Conservation (phyloP, 2,888 invertebrate genomes). For the Nymphalis polychloros region DNA sequence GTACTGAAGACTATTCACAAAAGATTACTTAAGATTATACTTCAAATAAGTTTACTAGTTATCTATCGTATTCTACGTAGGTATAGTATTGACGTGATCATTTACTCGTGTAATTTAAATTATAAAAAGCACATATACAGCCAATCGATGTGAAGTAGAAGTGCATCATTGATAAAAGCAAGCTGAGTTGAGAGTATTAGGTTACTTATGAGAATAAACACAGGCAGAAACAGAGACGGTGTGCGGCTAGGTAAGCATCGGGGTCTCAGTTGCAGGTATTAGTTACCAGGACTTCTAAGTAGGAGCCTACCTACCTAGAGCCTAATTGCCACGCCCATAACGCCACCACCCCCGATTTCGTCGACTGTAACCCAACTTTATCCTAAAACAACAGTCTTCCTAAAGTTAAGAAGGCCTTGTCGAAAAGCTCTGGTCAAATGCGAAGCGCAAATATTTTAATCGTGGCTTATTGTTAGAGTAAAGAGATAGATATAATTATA, state of each 20-base stretch:
- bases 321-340: conserved; percentile 30
- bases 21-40: too few species aligned
- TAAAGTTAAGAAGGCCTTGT: too few species aligned
- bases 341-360: conserved; percentile 3
- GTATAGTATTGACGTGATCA: too few species aligned
- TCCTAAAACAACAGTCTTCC: not conserved
- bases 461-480: too few species aligned
- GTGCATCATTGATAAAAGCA: conserved; percentile 22
- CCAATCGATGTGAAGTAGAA: conserved; percentile 6
- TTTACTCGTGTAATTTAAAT: too few species aligned
- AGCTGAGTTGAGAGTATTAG: conserved; percentile 20
- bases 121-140: not conserved
- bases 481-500: too few species aligned
- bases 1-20: too few species aligned
- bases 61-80: too few species aligned
- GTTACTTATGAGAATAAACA: conserved; percentile 25
- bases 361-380: conserved; percentile 12
- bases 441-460: too few species aligned
- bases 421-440: too few species aligned
- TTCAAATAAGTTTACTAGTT: too few species aligned
- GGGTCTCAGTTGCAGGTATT: conserved; percentile 11
- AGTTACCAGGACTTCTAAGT: conserved; percentile 13
- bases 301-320: too few species aligned
- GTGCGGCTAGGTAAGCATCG: conserved; percentile 17
- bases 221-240: conserved; percentile 13